Conservation (phyloP, 2,888 invertebrate genomes). For the Galeruca laticollis region DNA sequence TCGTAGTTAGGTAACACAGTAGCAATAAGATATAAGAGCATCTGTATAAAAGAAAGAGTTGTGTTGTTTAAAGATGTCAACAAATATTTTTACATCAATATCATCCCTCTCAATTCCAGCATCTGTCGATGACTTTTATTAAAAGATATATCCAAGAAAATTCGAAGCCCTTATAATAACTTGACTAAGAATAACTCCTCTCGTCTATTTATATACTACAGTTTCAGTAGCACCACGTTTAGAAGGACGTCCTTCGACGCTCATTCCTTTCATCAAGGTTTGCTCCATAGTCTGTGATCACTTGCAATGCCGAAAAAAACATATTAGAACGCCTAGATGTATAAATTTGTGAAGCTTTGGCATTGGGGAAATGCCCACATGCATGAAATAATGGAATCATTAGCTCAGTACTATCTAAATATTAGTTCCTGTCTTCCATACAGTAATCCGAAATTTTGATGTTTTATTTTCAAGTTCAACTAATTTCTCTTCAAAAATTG, state of each 20-base stretch:
- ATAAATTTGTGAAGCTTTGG: conserved; percentile 40
- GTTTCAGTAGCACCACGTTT: conserved; percentile 44
- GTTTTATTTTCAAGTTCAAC: not conserved
- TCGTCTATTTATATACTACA: conserved; percentile 43
- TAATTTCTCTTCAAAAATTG: not conserved
- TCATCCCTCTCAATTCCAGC: no score
- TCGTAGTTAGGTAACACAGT: no score
- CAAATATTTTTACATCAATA: no score
- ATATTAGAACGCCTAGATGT: conserved; percentile 7
- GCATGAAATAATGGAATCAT: conserved; percentile 54
- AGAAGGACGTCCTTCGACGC: conserved; percentile 44
- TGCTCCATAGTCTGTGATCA: conserved; percentile 51
- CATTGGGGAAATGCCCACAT: conserved; percentile 47
- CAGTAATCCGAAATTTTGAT: no score
- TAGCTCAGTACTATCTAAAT: conserved; percentile 42
- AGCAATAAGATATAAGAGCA: no score
- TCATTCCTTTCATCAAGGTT: conserved; percentile 44
- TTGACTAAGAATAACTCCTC: no score
- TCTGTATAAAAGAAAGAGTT: no score
- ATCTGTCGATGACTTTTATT: no score
- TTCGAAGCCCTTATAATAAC: no score
- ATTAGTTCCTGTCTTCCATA: conserved; percentile 41
- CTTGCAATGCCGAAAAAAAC: conserved; percentile 46
- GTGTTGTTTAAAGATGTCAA: no score
- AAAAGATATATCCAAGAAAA: no score